Conservation (phyloP, 2,888 invertebrate genomes). For the Dilophus febrilis region DNA sequence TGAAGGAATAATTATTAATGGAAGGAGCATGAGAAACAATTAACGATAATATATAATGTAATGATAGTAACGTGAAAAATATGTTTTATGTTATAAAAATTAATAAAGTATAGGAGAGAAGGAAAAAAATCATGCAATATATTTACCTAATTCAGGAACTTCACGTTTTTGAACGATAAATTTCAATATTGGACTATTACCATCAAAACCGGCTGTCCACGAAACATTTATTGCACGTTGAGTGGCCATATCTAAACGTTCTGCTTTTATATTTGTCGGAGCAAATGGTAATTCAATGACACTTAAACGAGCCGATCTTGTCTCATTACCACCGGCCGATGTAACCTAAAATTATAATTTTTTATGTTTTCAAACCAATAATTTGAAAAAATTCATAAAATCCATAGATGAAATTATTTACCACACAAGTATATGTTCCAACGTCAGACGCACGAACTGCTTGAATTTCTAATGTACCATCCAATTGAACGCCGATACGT, state of each 20-base stretch:
- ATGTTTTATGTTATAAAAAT: too few species aligned
- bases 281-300: constrained; percentile 93
- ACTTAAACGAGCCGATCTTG: constrained; percentile 61
- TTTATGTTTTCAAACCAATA: too few species aligned
- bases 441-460: constrained; percentile 85
- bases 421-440: constrained; percentile 78
- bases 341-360: constrained; percentile 35
- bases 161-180: constrained; percentile 84
- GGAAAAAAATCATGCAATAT: not conserved
- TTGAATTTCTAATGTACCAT: constrained; percentile 75
- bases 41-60: too few species aligned
- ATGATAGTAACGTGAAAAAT: too few species aligned
- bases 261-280: constrained; percentile 72
- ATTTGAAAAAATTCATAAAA: not conserved
- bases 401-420: not conserved
- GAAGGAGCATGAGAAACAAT: too few species aligned
- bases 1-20: too few species aligned
- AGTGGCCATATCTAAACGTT: constrained; percentile 42
- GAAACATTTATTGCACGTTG: constrained; percentile 73
- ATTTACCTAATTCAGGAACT: constrained; percentile 66
- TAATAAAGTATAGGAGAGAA: constrained; percentile 2
- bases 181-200: constrained; percentile 85
- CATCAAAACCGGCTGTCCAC: constrained; percentile 94
- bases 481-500: constrained; percentile 54
- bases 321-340: constrained; percentile 86